These are phyloP conservation scores for Daubentonia madagascariensis DNA, from an alignment of 2,113 vertebrate genomes.

Conservation along the genomic window DNA sequence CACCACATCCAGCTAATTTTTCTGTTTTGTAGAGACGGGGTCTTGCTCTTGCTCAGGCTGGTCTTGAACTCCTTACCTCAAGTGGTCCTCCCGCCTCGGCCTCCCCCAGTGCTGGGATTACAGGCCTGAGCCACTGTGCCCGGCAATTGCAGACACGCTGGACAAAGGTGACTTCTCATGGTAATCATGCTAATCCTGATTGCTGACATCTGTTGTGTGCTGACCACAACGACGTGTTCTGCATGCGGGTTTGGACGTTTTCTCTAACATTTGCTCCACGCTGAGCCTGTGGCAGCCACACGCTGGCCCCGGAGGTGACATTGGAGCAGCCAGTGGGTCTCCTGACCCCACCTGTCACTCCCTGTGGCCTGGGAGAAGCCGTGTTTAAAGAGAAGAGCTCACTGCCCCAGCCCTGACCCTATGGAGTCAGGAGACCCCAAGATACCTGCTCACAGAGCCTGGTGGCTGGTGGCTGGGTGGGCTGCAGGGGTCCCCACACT, in stretches of 20 bases:
- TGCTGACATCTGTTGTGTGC: too few species aligned
- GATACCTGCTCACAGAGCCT: neutral
- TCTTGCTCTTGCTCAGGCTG: too few species aligned
- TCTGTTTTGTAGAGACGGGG: too few species aligned
- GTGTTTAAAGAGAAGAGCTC: neutral
- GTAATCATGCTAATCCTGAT: too few species aligned
- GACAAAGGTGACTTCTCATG: neutral
- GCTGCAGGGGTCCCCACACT: neutral
- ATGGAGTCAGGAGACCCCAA: neutral
- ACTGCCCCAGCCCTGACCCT: neutral
- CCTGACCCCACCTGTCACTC: neutral
- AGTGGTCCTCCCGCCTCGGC: too few species aligned
- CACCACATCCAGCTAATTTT: too few species aligned
- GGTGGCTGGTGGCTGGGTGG: neutral
- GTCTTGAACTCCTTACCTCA: too few species aligned
- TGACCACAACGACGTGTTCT: too few species aligned
- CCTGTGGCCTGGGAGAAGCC: neutral
- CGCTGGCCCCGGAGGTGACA: rapidly evolving
- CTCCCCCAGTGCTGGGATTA: too few species aligned
- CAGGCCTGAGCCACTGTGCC: too few species aligned
- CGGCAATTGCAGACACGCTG: neutral
- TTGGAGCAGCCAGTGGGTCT: neutral
- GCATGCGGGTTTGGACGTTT: neutral
- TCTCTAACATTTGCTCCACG: neutral
- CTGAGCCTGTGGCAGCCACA: neutral